Conservation (phyloP, 2,888 invertebrate species). For the Coremacera marginata region DNA sequence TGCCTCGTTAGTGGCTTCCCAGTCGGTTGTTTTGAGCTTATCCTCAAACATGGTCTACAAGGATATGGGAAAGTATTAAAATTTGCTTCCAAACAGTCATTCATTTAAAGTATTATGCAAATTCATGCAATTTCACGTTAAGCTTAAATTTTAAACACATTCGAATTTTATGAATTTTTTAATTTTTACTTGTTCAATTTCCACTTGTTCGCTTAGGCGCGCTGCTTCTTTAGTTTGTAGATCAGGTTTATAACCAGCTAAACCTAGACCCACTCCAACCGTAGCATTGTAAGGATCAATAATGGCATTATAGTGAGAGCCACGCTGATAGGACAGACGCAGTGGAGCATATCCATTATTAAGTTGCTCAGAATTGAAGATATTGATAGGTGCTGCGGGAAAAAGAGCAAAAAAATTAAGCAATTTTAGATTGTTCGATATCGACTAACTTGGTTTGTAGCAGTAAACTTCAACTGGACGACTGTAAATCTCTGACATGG, state of each 20-base stretch:
- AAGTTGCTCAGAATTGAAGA: slow-evolving; percentile 80
- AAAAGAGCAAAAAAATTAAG: not conserved
- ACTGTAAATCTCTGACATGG: slow-evolving; percentile 90
- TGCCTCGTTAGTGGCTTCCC: slow-evolving; percentile 93
- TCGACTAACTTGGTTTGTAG: slow-evolving; percentile 63
- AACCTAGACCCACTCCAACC: slow-evolving; percentile 86
- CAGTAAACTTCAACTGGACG: slow-evolving; percentile 86
- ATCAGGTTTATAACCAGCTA: slow-evolving; percentile 84
- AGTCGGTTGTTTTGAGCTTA: slow-evolving; percentile 88
- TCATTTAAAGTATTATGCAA: no score
- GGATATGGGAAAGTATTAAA: slow-evolving; percentile 36
- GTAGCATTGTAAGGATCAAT: slow-evolving; percentile 86
- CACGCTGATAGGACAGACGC: slow-evolving; percentile 86
- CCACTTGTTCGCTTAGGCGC: slow-evolving; percentile 81
- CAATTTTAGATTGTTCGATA: not conserved
- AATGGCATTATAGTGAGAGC: slow-evolving; percentile 90
- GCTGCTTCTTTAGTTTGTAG: slow-evolving; percentile 81
- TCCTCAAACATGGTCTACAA: slow-evolving; percentile 88
- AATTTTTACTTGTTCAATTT: slow-evolving; percentile 79
- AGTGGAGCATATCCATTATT: slow-evolving; percentile 84
- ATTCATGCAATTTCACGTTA: no score
- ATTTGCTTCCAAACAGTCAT: no score
- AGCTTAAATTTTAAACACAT: not conserved
- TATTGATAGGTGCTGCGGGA: slow-evolving; percentile 84
- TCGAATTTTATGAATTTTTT: not conserved